Percentiles rank a stretch among this genome's conserved stretches.
Conservation (phyloP, 1,140 invertebrate genomes). For the Ylistrum balloti region DNA sequence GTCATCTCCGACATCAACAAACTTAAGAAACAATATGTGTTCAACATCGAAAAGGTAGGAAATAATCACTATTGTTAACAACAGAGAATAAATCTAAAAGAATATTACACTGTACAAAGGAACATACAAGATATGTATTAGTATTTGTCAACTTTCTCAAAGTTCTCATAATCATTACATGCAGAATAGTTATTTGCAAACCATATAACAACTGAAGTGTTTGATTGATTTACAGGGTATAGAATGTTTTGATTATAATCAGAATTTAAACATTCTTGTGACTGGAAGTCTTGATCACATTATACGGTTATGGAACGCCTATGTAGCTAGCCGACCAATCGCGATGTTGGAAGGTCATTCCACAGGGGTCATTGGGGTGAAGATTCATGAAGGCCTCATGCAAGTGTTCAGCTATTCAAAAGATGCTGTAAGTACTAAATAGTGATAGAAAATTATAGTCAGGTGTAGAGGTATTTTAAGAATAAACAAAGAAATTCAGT, state of each 20-base stretch:
- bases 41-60: constrained; percentile 80
- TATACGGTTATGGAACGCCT: constrained; percentile 90
- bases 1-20: constrained; percentile 78
- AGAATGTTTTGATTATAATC: constrained; percentile 81
- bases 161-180: too few species aligned
- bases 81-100: too few species aligned
- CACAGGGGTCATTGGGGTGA: constrained; percentile 86
- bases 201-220: neutral
- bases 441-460: too few species aligned
- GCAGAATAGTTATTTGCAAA: too few species aligned
- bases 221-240: constrained; percentile 72
- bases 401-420: constrained; percentile 81
- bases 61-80: too few species aligned
- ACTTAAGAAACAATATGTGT: constrained; percentile 80
- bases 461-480: too few species aligned
- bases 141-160: too few species aligned
- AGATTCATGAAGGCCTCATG: constrained; percentile 83
- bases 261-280: constrained; percentile 79
- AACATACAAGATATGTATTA: too few species aligned
- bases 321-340: constrained; percentile 86
- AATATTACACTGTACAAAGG: too few species aligned
- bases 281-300: constrained; percentile 89
- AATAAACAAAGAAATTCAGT: too few species aligned
- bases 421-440: constrained; percentile 78
- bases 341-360: constrained; percentile 87